These are phyloP conservation scores for Heteractis magnifica DNA, from an alignment of 92 coral and sea anemone species.

Conservation along the genomic window DNA sequence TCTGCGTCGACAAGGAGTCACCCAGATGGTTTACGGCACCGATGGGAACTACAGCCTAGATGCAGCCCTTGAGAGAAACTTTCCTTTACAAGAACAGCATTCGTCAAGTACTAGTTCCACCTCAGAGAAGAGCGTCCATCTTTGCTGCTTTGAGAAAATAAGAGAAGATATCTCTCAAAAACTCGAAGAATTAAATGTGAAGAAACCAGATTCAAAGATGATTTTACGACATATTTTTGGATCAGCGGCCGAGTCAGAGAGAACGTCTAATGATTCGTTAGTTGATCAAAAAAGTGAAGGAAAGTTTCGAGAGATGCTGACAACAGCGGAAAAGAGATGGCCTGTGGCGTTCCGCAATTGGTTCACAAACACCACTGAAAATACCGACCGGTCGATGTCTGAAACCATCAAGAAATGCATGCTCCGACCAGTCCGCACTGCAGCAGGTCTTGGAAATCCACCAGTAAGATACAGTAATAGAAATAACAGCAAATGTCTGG, in stretches of 20 bases:
- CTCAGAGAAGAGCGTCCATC: constrained; percentile 43
- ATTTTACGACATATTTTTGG: constrained; percentile 36
- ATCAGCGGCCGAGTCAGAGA: constrained; percentile 8
- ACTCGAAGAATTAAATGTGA: constrained; percentile 35
- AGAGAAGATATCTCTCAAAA: constrained; percentile 29
- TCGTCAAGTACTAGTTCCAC: background rate
- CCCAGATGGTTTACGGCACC: constrained; percentile 47
- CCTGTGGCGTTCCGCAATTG: constrained; percentile 48
- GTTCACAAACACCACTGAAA: constrained; percentile 13
- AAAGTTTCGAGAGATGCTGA: constrained; percentile 36
- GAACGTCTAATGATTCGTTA: constrained; percentile 17
- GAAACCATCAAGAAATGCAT: constrained; percentile 57
- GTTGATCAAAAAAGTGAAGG: constrained; percentile 51
- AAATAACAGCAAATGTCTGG: constrained; percentile 28
- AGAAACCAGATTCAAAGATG: background rate
- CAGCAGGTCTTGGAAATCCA: constrained; percentile 64
- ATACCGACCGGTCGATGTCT: constrained; percentile 34
- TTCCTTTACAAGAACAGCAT: constrained; percentile 15
- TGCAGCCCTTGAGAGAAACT: constrained; percentile 43
- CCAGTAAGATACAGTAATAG: constrained; percentile 48
- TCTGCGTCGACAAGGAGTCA: constrained; percentile 38
- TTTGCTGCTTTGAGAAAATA: constrained; percentile 59
- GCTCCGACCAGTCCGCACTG: constrained; percentile 54
- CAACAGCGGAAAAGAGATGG: constrained; percentile 34
- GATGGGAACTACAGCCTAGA: constrained; percentile 49